Evolutionary conservation across 1,140 invertebrate species (phyloP), one percentile per base, ranked within the genome.

Genomic region (Drosophila parabipectinata): DNA sequence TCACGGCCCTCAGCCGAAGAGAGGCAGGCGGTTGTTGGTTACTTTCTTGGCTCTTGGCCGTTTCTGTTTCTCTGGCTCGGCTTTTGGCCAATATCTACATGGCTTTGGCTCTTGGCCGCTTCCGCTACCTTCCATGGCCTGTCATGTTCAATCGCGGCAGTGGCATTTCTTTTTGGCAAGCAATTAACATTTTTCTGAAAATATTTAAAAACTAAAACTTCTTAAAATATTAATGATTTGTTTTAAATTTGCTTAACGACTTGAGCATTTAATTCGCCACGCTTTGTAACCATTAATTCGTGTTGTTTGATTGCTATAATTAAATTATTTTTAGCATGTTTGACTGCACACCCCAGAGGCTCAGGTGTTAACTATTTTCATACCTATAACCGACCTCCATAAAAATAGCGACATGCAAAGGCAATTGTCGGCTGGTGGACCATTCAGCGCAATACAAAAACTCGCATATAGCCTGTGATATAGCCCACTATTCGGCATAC

Each of bases 21-120:
- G 68, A 67, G 26, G 26, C 26, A 28, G 53, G 54, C 58, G 48
- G 48, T 45, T 39, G 41, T 47, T 47, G 21, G 53, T 62, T 56
- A 79, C 79, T 82, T 83, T 83, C 71, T 83, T 78, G 60, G 52
- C 61, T 82, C 71, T 82, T 78, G 60, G 53, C 61, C 57, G 51
- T 61, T 47, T 57, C 61, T 67, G 51, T 61, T 47, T 57, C 64
- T 66, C 47, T 58, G 63, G 48, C 58, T 74, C 60, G 56, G 64
- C 50, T 71, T 73, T 64, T 74, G 57, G 72, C 68, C 55, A 77
- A 79, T 60, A 69, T 53, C 24, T 58, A 15, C 32, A 34, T 34
- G 28, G 28, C 28, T 30, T 30, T 30, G 8, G 12, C 26, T 52
- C 57, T 63, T 55, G 32, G 47, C 48, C 28, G 78, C 54, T 81